phyloP scores from a whole-genome alignment of 2,888 invertebrate genomes.

The Lasioglossum villosulum region DNA sequence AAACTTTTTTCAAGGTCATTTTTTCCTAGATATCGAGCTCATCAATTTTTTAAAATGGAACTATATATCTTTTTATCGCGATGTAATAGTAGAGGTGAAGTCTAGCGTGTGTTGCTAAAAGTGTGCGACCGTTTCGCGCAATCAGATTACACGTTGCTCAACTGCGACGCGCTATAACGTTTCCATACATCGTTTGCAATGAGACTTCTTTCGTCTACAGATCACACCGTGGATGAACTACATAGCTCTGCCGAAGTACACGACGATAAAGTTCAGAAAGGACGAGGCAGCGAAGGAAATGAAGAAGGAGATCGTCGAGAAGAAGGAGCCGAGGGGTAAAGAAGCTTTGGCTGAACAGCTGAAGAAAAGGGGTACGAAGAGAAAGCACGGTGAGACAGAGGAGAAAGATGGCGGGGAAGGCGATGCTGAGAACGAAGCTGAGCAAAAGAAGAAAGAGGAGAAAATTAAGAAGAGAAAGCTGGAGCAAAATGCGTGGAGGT shows the following conservation, averaged over 20 bases:
- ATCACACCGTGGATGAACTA: constrained; percentile 72
- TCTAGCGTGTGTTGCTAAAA: no score
- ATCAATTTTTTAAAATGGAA: no score
- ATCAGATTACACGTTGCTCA: background rate
- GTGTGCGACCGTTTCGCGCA: no score
- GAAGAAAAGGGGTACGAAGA: constrained; percentile 1
- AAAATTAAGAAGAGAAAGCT: constrained; percentile 55
- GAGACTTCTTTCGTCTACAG: constrained; percentile 45
- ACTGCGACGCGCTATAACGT: background rate
- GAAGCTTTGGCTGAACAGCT: constrained; percentile 59
- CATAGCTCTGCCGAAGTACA: constrained; percentile 73
- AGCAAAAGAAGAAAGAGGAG: constrained; percentile 18
- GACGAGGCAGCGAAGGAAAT: constrained; percentile 63
- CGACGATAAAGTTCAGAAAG: constrained; percentile 64
- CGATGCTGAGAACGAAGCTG: background rate
- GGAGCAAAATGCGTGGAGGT: constrained; percentile 73
- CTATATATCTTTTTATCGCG: no score
- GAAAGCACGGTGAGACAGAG: constrained; percentile 17
- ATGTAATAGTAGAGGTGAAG: no score
- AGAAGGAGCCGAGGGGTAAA: constrained; percentile 61
- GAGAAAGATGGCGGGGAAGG: background rate
- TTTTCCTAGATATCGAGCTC: no score
- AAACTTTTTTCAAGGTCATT: no score
- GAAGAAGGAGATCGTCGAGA: constrained; percentile 68
- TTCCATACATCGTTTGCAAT: background rate